Evolutionary conservation across 1,140 invertebrate genomes (phyloP).

Genomic region (Drosophila watanabei): DNA sequence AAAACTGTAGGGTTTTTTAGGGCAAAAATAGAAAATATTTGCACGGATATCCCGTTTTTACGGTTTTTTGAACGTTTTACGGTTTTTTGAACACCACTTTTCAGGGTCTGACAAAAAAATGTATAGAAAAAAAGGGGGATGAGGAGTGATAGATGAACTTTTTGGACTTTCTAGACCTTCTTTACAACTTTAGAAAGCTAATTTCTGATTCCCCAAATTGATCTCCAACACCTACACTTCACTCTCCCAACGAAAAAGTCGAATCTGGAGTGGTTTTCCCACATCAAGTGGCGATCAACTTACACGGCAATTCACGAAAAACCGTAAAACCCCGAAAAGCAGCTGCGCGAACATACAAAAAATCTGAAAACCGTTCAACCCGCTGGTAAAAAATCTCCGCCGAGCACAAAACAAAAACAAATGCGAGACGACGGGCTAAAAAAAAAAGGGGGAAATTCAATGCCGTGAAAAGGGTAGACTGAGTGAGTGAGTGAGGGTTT

Average conservation of each 20-base stretch:
- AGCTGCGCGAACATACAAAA: conserved; percentile 55
- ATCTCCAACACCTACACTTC: conserved; percentile 58
- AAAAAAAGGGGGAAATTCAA: conserved; percentile 77
- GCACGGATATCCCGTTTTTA: conserved; percentile 80
- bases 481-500: conserved; percentile 25
- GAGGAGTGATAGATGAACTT: not conserved
- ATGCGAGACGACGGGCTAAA: conserved; percentile 35
- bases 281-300: conserved; percentile 63
- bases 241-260: not conserved
- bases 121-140: not conserved
- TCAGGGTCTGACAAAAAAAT: not conserved
- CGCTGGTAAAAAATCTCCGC: conserved; percentile 46
- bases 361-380: conserved; percentile 38
- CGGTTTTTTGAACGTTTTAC: conserved; percentile 75
- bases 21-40: conserved; percentile 79
- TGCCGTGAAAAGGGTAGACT: conserved; percentile 78
- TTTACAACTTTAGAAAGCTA: conserved; percentile 37
- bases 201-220: conserved; percentile 17
- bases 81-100: conserved; percentile 58
- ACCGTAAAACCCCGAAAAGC: conserved; percentile 48
- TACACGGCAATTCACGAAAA: conserved; percentile 39
- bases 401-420: conserved; percentile 66
- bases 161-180: not conserved
- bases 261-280: conserved; percentile 32
- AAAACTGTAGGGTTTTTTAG: conserved; percentile 64